These are phyloP conservation scores for Drosophila longiperda DNA, from an alignment of 2,888 invertebrate species.

Conservation along the genomic window DNA sequence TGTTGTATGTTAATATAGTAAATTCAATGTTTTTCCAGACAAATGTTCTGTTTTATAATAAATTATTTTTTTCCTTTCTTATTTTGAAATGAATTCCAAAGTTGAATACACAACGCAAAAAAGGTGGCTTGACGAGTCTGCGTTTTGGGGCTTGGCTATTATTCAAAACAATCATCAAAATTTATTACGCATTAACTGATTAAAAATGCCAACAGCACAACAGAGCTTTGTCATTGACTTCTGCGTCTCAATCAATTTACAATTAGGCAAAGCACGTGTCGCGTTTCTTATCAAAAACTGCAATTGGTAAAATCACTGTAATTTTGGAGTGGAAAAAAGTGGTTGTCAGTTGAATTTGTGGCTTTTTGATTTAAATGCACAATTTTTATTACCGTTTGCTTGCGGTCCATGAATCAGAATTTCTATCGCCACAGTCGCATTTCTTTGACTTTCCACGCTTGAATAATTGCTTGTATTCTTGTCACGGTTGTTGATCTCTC, in stretches of 20 bases:
- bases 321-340: neutral
- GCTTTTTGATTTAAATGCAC: conserved; percentile 40
- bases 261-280: conserved; percentile 68
- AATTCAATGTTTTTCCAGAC: conserved; percentile 24
- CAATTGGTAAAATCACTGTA: neutral
- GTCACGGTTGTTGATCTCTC: conserved; percentile 61
- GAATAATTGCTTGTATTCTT: conserved; percentile 52
- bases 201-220: conserved; percentile 33
- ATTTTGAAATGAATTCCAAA: conserved; percentile 47
- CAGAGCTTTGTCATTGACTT: conserved; percentile 26
- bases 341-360: neutral
- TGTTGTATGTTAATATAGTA: conserved; percentile 38
- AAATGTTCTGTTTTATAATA: conserved; percentile 6
- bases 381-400: conserved; percentile 41
- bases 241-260: conserved; percentile 57
- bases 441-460: conserved; percentile 46
- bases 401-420: conserved; percentile 69
- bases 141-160: conserved; percentile 14
- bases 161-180: conserved; percentile 31
- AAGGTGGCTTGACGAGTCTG: conserved; percentile 39
- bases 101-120: conserved; percentile 69
- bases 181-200: conserved; percentile 34
- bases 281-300: conserved; percentile 18
- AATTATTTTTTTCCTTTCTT: conserved; percentile 12
- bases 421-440: conserved; percentile 31